Percentiles rank a stretch among this genome's conserved stretches.
Conservation (phyloP, 2,797 vertebrate genomes). For the Microhierax caerulescens region DNA sequence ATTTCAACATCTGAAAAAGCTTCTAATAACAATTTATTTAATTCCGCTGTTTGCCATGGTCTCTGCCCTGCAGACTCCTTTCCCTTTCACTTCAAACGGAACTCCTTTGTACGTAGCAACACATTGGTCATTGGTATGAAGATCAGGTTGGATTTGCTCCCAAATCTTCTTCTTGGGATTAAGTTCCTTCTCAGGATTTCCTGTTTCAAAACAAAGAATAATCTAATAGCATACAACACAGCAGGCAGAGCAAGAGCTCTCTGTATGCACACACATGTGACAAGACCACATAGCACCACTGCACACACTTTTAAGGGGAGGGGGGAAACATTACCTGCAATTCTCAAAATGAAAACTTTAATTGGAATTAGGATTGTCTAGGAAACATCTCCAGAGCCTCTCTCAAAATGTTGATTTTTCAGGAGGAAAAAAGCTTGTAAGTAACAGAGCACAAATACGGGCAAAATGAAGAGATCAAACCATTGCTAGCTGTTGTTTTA, state of each 20-base stretch:
- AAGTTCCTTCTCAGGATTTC: conserved; percentile 94
- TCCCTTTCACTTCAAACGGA: conserved; percentile 90
- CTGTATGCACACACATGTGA: neutral
- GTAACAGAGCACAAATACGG: neutral
- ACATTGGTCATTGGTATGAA: conserved; percentile 85
- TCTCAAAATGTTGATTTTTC: neutral
- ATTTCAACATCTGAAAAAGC: conserved; percentile 22
- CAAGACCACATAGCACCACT: neutral
- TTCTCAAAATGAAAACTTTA: neutral
- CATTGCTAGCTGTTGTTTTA: neutral
- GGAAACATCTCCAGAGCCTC: neutral
- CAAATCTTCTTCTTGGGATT: conserved; percentile 99
- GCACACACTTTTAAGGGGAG: neutral
- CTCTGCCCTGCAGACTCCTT: conserved; percentile 90
- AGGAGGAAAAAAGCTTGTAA: neutral
- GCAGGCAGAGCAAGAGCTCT: neutral
- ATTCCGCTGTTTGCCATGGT: conserved; percentile 93
- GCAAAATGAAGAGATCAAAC: neutral
- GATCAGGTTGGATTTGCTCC: conserved; percentile 95
- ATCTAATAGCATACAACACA: neutral
- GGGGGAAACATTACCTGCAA: neutral
- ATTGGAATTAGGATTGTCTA: neutral
- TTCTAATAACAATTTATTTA: conserved; percentile 75
- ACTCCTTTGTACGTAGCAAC: conserved; percentile 94
- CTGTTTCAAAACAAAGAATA: conserved; percentile 75